Evolutionary conservation across 1,140 invertebrate genomes (phyloP), one percentile per base, ranked within the genome.

Genomic region (Leucophenga varia): DNA sequence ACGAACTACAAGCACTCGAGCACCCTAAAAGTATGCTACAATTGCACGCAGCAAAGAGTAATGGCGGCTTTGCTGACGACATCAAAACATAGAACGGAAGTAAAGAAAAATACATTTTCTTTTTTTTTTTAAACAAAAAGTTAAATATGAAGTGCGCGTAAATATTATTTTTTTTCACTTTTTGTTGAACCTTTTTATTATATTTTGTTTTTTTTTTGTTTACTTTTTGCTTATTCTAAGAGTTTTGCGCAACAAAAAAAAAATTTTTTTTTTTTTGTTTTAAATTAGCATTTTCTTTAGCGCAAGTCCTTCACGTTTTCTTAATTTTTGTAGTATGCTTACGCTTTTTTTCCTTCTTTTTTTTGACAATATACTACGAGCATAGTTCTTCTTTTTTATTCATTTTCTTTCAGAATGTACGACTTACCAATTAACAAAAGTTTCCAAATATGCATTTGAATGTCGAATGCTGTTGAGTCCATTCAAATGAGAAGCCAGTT

Each of bases 401-500:
- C n/a, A n/a, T 53, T 44, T 36, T 47, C 43, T 47, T 17, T 22
- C 38, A 16, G 3, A 30, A 37, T 39, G 49, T 65, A 63, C 49
- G 58, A 72, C 69, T 72, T 69, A 72, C 69, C 69, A 72, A 72
- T 72, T 65, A 72, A 72, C 55, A 72, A 69, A 72, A 72, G 61
- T 72, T 72, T 72, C 69, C 69, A 72, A 72, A 72, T 72, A 72
- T 72, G 69, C 69, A 72, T 72, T 72, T 72, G 69, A 64, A 72
- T 65, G 59, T 72, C 51, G 61, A 72, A 67, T 59, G 64, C 68
- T 59, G 64, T 54, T 55, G 69, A 69, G 68, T 72, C 69, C 69
- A 72, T 72, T 72, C 69, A 72, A 72, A 63, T 59, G 56, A 60
- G 64, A 64, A 64, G 59, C 60, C n/a, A 30, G 28, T n/a, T n/a